Evolutionary conservation across 2,113 vertebrate genomes (phyloP).

Genomic region (Macaca mulatta): DNA sequence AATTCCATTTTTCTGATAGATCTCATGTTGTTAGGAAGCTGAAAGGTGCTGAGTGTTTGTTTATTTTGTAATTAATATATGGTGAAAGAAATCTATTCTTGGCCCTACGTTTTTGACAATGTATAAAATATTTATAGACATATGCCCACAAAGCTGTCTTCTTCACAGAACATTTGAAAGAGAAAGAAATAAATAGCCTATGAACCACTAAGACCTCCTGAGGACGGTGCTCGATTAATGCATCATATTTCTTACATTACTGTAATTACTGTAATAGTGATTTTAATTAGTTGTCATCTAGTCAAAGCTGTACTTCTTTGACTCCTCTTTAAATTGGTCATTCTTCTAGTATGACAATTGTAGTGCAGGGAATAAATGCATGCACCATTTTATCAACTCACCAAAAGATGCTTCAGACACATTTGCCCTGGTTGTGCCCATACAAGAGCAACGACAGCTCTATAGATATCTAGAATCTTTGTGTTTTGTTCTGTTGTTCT

Average conservation of each 20-base stretch:
- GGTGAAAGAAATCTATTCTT: not conserved
- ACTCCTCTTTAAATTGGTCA: not conserved
- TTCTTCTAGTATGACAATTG: not conserved
- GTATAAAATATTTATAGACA: not conserved
- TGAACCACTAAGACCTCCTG: not conserved
- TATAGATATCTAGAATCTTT: not conserved
- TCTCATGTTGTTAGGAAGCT: not conserved
- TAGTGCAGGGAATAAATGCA: not conserved
- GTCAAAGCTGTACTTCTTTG: not conserved
- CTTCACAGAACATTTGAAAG: not conserved
- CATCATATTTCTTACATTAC: not conserved
- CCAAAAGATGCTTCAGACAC: not conserved
- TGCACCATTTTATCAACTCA: not conserved
- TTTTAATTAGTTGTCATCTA: constrained; percentile 54
- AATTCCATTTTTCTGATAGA: not conserved
- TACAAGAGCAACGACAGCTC: fast-evolving
- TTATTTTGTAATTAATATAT: not conserved
- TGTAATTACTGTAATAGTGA: not conserved
- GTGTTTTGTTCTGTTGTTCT: not conserved
- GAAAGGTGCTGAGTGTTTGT: not conserved
- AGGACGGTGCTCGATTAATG: not conserved
- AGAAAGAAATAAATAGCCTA: not conserved
- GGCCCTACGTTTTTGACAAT: not conserved
- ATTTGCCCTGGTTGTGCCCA: not conserved
- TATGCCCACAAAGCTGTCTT: not conserved